A percentile compares a stretch with the other conserved stretches of the same genome.
These are phyloP conservation scores for Polyploca ridens DNA, from an alignment of 2,888 invertebrate genomes.

Conservation along the genomic window DNA sequence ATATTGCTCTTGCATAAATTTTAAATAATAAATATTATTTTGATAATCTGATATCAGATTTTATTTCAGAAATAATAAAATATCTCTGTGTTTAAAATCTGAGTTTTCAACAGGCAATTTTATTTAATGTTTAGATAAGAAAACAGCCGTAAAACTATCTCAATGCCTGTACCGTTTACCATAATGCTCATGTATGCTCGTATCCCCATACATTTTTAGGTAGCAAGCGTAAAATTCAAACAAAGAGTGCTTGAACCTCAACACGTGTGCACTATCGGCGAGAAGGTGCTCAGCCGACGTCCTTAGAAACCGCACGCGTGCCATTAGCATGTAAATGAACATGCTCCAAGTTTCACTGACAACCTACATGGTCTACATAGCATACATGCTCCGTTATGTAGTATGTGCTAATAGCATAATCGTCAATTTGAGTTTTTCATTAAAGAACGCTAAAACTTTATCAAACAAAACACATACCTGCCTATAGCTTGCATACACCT, in stretches of 20 bases:
- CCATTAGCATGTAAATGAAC: slow-evolving; percentile 79
- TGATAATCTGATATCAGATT: no score
- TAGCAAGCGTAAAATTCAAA: slow-evolving; percentile 20
- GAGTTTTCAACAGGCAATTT: no score
- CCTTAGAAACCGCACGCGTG: slow-evolving; percentile 49
- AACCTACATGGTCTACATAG: slow-evolving; percentile 41
- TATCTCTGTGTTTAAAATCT: no score
- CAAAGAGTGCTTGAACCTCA: slow-evolving; percentile 43
- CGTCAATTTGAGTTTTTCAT: background rate
- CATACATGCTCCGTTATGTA: slow-evolving; percentile 38
- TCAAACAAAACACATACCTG: no score
- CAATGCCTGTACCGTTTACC: background rate
- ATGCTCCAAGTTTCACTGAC: slow-evolving; percentile 55
- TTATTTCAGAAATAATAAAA: no score
- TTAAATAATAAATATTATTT: no score
- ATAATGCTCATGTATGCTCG: background rate
- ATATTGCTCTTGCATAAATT: no score
- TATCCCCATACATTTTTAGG: background rate
- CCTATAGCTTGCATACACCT: no score
- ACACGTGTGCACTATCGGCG: slow-evolving; percentile 61
- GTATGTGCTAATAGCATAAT: slow-evolving; percentile 2
- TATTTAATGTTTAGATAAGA: background rate
- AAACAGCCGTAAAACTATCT: background rate
- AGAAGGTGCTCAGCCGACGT: slow-evolving; percentile 37
- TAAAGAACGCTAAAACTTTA: no score